Conservation (phyloP, 2,888 invertebrate species). For the Callyntrura sp. region DNA sequence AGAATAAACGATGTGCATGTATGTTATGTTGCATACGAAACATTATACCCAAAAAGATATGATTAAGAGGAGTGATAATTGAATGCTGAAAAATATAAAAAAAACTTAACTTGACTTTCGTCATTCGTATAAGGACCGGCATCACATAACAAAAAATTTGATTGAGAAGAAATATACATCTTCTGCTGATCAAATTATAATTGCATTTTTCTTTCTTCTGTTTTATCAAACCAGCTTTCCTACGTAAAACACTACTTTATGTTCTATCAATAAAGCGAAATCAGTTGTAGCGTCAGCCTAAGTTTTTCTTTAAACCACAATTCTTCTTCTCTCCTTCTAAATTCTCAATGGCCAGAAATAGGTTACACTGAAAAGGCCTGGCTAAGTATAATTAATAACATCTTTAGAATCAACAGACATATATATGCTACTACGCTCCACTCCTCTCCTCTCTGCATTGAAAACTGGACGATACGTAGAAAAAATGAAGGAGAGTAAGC, state of each 20-base stretch:
- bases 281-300: too few relatives aligned
- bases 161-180: neutral
- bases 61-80: slow-evolving; percentile 42
- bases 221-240: neutral
- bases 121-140: neutral
- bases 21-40: neutral
- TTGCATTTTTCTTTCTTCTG: neutral
- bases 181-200: too few relatives aligned
- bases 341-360: neutral
- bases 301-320: too few relatives aligned
- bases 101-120: neutral
- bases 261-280: too few relatives aligned
- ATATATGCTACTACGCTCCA: neutral
- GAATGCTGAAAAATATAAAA: slow-evolving; percentile 9
- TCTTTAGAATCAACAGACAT: neutral
- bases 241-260: too few relatives aligned
- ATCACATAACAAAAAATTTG: neutral
- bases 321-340: neutral
- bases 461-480: slow-evolving; percentile 43
- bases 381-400: neutral
- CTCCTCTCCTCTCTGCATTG: too few relatives aligned
- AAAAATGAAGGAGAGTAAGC: neutral
- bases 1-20: slow-evolving; percentile 3
- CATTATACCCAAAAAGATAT: neutral
- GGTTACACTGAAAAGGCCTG: neutral